Evolutionary conservation across 1,140 invertebrate species (phyloP), one percentile per base, ranked within the genome.

Genomic region (Sitodiplosis mosellana): DNA sequence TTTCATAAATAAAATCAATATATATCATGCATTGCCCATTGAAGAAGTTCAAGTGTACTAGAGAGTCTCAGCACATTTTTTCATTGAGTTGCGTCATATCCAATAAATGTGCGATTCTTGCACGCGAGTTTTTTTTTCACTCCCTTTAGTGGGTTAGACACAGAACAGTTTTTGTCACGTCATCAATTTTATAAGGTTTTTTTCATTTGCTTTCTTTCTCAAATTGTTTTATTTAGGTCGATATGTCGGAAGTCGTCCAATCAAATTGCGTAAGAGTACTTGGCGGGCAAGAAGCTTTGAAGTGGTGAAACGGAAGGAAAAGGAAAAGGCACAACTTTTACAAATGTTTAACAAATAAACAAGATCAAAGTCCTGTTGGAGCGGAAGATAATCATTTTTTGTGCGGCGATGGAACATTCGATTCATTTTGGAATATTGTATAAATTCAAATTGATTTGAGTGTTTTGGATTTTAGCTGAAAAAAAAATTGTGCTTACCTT

Each of bases 241-340:
- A 36, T 99, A 99, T 63, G 94, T 99, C 2, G 95, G 95, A 15
- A 97, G 93, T 59, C 73, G 95, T 20, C 95, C 95, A 1, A 99
- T 99, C 48, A 99, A 99, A 65, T 67, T 99, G 27, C 67, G 94
- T 2, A 99, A 99, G 69, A 96, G 91, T 60, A 82, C 79, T 0
- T 99, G 95, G 95, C 88, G 84, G 57, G 87, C 92, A 55, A 73
- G 95, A 49, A 90, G 90, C 61, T 67, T 98, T 2, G 92, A 98
- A 47, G 73, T 88, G 0, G 92, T 96, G 0, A 76, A 87, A 47
- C 95, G 94, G 64, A 97, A 98, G 61, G 86, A 94, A 57, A 92
- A 91, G 59, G 87, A 95, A 58, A 95, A 86, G 52, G 76, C 78
- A 44, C 72, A 77, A 1, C 63, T 88, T 4, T 76, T 88, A 52